A percentile compares a stretch with the other conserved stretches of the same genome.
Evolutionary conservation across 2,797 vertebrate species (phyloP).

Genomic region (Galagoides demidoff): DNA sequence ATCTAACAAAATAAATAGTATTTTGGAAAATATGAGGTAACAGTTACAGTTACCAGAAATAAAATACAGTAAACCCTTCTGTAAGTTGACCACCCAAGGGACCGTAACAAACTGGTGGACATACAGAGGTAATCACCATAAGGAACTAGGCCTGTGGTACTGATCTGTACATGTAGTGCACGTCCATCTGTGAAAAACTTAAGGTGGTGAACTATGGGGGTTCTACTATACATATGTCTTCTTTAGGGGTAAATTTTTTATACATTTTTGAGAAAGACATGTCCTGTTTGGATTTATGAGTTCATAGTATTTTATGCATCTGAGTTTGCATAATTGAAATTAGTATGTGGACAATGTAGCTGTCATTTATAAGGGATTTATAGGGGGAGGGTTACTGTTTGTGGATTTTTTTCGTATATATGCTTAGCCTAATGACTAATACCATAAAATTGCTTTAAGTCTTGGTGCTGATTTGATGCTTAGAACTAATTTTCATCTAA

Average conservation of each 20-base stretch:
- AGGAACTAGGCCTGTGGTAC: too few species aligned
- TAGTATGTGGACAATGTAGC: not conserved
- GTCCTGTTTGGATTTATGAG: not conserved
- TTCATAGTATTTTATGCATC: not conserved
- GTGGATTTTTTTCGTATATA: not conserved
- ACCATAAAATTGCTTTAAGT: not conserved
- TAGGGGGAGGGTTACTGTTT: not conserved
- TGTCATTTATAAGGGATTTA: not conserved
- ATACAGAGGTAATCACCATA: too few species aligned
- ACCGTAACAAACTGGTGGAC: too few species aligned
- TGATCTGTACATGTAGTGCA: too few species aligned
- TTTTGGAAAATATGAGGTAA: not conserved
- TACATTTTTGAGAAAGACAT: not conserved
- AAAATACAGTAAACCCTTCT: not conserved
- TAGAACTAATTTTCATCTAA: slow-evolving; percentile 16
- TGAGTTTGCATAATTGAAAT: not conserved
- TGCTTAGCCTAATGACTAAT: not conserved
- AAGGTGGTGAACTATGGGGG: too few species aligned
- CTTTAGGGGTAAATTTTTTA: not conserved
- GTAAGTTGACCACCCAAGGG: too few species aligned
- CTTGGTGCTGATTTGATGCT: not conserved
- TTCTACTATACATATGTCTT: not conserved
- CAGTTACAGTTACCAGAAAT: not conserved
- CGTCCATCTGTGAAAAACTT: too few species aligned
- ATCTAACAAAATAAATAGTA: not conserved